Evolutionary conservation across 2,888 invertebrate genomes (phyloP), one percentile per base, ranked within the genome.

Genomic region (Amiota minor): DNA sequence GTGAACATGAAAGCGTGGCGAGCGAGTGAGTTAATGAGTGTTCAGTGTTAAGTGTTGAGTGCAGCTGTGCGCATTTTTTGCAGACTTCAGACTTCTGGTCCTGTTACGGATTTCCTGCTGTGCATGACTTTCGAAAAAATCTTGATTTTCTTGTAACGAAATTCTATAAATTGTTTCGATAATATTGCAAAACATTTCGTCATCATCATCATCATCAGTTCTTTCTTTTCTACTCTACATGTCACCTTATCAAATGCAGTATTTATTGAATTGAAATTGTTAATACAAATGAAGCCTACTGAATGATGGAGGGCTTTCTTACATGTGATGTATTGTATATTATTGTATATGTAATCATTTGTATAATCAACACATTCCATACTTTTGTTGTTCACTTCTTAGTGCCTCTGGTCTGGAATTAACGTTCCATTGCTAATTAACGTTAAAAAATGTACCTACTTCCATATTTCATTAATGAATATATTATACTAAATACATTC

Each of bases 361-460:
- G 35, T 35, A 35, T 35, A 35, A 35, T 35, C 35, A 35, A 35
- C 35, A 8, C 35, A 35, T 35, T 35, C 35, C 35, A 35, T 35
- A 8, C 35, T 35, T 35, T 35, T 35, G 35, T 35, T 35, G 35
- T 2, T 35, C 35, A 8, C 35, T 35, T 35, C 35, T 3, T 8
- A 35, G 35, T 35, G 35, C 2, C 35, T 35, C 59, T 59, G 11
- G 59, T 10, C 49, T 53, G 46, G 80, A 84, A 84, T 85, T 83
- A 85, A 75, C 86, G 79, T 74, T 76, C 75, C 59, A 62, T 45
- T 73, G 77, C 78, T 83, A 83, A 83, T 85, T 84, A 80, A 45
- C 69, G 78, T 74, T 69, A 84, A 83, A 85, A 85, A 75, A 35
- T 35, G 35, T 35, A 35, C 35, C 35, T 35, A 77, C 79, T 81